A percentile compares a stretch with the other conserved stretches of the same genome.
Conservation (phyloP, 2,113 vertebrate genomes). For the Gobiocypris rarus region DNA sequence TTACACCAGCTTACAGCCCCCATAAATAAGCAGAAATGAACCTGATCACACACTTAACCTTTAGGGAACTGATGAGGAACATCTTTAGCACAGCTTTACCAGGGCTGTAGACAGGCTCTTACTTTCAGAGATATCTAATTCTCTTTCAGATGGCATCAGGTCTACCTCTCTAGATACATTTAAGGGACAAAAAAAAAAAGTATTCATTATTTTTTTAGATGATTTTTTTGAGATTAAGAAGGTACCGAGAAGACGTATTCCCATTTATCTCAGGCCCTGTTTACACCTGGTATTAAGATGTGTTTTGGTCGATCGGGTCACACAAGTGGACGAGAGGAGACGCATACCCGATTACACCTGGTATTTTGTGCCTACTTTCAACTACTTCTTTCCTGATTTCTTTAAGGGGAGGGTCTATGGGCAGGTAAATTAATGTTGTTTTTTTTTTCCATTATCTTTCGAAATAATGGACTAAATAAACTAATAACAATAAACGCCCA, state of each 20-base stretch:
- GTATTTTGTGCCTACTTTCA: too few relatives aligned
- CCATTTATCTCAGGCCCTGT: not conserved
- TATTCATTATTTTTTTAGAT: not conserved
- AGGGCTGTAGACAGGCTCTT: not conserved
- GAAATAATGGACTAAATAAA: too few relatives aligned
- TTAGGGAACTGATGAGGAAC: conserved; percentile 40
- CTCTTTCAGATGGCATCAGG: not conserved
- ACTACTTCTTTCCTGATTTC: too few relatives aligned
- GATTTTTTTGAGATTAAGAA: not conserved
- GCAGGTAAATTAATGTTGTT: too few relatives aligned
- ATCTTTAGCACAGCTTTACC: conserved; percentile 20
- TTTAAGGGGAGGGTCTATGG: too few relatives aligned
- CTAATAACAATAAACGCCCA: too few relatives aligned
- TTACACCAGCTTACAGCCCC: conserved; percentile 22
- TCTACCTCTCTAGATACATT: not conserved
- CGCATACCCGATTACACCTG: too few relatives aligned
- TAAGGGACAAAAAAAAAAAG: not conserved
- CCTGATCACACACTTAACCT: conserved; percentile 51
- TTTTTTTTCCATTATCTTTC: too few relatives aligned
- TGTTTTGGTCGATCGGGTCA: too few relatives aligned
- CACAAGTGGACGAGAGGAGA: too few relatives aligned
- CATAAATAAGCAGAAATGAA: conserved; percentile 54
- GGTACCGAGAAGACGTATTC: not conserved
- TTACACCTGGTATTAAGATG: too few relatives aligned
- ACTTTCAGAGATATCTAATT: not conserved